Evolutionary conservation across 2,113 vertebrate species (phyloP), one percentile per base, ranked within the genome.

Genomic region (Microcebus griseorufus): DNA sequence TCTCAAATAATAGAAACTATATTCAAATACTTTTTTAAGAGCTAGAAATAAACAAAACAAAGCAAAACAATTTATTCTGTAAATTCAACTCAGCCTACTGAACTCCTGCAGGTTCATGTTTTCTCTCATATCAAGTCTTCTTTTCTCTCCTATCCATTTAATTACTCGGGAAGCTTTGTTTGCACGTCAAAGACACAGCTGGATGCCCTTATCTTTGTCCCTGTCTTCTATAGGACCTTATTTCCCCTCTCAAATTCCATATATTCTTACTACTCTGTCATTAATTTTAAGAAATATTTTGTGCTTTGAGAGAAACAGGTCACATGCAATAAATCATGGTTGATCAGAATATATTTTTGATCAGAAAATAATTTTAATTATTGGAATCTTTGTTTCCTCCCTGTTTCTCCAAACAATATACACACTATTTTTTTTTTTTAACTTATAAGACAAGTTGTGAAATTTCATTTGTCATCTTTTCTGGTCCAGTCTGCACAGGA

Each of bases 351-450:
- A 89, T 86, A 58, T 85, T 42, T 42, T 42, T 42, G 42, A 42
- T 42, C 42, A 12, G n/a, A 11, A 85, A 62, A 90, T 70, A 1
- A 65, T 79, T 96, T 96, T 82, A 65, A 69, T 92, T 62, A 53
- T 79, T 82, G 62, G 13, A 82, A 88, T 76, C 48, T 7, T 16
- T 55, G 3, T 2, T 86, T 78, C 22, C 20, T 88, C 25, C 8
- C n/a, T 51, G 12, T 20, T 12, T 20, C 10, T 78, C 5, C 51
- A 53, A 69, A 70, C 73, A 18, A 65, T 5, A 23, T 11, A 81
- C 48, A 86, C 16, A 14, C 9, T 51, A 17, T 81, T 89, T 88
- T 79, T 80, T 4, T 96, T 94, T 96, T 94, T 90, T 93, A 85
- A 9, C 1, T 25, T 67, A 55, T 62, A 16, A 45, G 10, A 86